Base-by-base conservation (phyloP, 2,797 vertebrate genomes). In the Peromyscus eremicus region DNA sequence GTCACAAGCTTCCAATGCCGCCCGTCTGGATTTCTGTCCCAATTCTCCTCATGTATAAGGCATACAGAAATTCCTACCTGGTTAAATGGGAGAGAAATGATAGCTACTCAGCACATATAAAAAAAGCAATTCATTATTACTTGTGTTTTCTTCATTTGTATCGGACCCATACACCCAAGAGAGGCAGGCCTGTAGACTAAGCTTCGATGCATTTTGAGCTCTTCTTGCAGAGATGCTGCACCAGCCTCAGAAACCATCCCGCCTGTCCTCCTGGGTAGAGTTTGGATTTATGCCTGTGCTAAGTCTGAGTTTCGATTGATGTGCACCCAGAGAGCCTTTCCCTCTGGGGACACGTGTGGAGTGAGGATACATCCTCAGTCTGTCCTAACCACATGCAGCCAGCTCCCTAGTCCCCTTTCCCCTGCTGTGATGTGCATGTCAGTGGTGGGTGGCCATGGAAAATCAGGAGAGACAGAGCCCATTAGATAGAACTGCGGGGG, bases 401-500 rank as follows among this genome's bases (percentile, higher is more conserved):
- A 34, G 40, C 75, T 23, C 64, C 32, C 43, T 12, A 23, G 0
- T 0, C 40, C 37, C 32, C 46, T 70, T 76, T 66, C 57, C 25
- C 96, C 94, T 97, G 97, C 97, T 97, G 90, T 19, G 64, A 29
- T 85, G 73, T 97, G 95, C 92, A 85, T 98, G 95, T 89, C 94
- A 91, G 96, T 71, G 64, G 97, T 97, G 95, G 97, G 97, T 89
- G 91, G 97, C 93, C 97, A 97, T 94, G 95, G 98, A 98, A 97
- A 97, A 97, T 97, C 95, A 98, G 98, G 97, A 98, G 97, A 97
- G 97, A 97, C 75, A 94, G 94, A 94, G 96, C 98, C 96, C 97
- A 96, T 98, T 98, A 98, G 97, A 98, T 96, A 98, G 97, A 98
- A 98, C 97, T 97, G 98, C 98, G 97, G 98, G 98, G 95, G 0